A percentile compares a stretch with the other conserved stretches of the same genome.
Evolutionary conservation across 1,140 invertebrate genomes (phyloP).

Genomic region (Theocolax elegans): DNA sequence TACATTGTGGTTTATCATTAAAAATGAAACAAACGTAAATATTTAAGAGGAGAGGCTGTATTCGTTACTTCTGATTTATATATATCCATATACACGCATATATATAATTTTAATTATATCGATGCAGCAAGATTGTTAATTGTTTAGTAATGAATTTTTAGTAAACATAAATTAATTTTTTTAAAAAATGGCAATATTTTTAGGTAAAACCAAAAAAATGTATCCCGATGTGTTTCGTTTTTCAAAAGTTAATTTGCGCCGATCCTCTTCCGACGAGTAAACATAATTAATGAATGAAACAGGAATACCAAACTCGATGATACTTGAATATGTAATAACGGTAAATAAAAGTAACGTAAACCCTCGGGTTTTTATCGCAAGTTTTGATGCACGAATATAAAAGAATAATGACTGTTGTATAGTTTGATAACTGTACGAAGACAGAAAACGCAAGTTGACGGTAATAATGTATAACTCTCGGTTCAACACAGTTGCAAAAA

Average conservation of each 20-base stretch:
- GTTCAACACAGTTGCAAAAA: background rate
- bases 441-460: constrained; percentile 1
- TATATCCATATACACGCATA: background rate
- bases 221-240: too few species aligned
- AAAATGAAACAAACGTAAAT: constrained; percentile 30
- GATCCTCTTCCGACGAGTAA: constrained; percentile 18
- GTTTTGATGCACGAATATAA: background rate
- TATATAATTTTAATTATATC: background rate
- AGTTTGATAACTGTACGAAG: constrained; percentile 10
- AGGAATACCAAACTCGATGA: background rate
- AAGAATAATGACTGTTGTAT: background rate
- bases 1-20: constrained; percentile 31
- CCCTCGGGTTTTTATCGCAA: background rate
- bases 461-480: too few species aligned
- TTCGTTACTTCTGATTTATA: constrained; percentile 2
- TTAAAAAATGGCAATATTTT: background rate
- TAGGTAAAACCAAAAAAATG: too few species aligned
- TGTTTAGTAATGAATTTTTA: background rate
- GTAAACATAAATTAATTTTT: background rate
- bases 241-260: too few species aligned
- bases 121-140: background rate
- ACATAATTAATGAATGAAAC: constrained; percentile 1
- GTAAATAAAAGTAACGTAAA: background rate
- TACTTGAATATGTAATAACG: background rate
- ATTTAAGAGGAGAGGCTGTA: constrained; percentile 34